Evolutionary conservation across 2,888 invertebrate genomes (phyloP).

Genomic region (Sipunculus nudus): DNA sequence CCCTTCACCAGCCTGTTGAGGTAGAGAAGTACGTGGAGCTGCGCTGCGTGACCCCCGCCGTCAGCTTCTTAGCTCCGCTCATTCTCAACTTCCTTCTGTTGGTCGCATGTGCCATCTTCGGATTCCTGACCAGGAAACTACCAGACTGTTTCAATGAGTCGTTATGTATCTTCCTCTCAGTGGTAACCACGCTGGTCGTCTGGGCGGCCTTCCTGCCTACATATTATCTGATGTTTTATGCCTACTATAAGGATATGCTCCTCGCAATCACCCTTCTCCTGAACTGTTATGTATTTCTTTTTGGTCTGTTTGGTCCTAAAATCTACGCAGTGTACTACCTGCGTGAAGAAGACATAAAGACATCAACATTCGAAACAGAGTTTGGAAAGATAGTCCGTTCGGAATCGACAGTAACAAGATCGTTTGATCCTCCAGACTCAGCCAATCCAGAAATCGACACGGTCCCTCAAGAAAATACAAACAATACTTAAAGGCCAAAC

Average conservation of each 20-base stretch:
- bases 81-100: conserved; percentile 30
- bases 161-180: conserved; percentile 34
- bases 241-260: conserved; percentile 18
- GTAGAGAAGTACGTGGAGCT: conserved; percentile 47
- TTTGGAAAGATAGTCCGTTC: no score
- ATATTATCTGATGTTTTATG: conserved; percentile 27
- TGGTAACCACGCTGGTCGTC: conserved; percentile 28
- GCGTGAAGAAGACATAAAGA: conserved; percentile 11
- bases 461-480: no score
- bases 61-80: conserved; percentile 44
- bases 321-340: conserved; percentile 28
- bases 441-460: no score
- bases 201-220: conserved; percentile 32
- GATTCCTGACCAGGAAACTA: conserved; percentile 29
- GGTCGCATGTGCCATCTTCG: conserved; percentile 21
- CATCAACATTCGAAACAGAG: no score
- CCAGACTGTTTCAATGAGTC: conserved; percentile 39
- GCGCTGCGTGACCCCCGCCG: conserved; percentile 44
- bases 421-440: no score
- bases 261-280: conserved; percentile 23
- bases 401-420: no score
- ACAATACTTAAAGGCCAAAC: no score
- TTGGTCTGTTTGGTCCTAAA: conserved; percentile 26
- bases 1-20: conserved; percentile 36
- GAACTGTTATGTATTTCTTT: conserved; percentile 25